These are phyloP conservation scores for Digitonthophagus gazella DNA, from an alignment of 2,888 invertebrate species.

Conservation along the genomic window DNA sequence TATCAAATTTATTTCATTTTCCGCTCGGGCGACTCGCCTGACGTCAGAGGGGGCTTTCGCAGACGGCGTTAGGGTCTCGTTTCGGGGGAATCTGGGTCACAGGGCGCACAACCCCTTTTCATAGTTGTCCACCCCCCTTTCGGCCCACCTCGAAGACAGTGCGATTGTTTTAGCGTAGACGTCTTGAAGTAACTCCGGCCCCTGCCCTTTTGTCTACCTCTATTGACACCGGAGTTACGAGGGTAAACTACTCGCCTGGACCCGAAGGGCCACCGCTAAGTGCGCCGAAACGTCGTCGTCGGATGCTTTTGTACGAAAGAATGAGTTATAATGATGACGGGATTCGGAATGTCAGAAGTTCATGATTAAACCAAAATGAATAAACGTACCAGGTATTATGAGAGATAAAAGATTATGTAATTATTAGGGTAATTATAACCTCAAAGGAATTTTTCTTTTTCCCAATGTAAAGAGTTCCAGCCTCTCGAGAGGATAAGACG, in stretches of 20 bases:
- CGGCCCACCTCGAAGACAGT: not conserved
- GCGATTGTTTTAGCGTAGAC: not conserved
- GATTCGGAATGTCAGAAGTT: not conserved
- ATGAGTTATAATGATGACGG: not conserved
- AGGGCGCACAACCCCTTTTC: not conserved
- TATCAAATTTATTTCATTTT: too few species aligned
- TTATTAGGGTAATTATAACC: too few species aligned
- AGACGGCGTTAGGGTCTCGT: not conserved
- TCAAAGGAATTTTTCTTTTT: too few species aligned
- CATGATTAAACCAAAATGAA: too few species aligned
- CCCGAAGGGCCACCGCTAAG: not conserved
- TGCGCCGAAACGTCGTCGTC: not conserved
- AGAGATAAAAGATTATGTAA: too few species aligned
- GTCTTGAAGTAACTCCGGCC: not conserved
- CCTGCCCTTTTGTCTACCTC: not conserved
- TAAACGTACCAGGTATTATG: too few species aligned
- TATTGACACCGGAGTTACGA: not conserved
- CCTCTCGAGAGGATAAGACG: too few species aligned
- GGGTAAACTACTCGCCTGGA: not conserved
- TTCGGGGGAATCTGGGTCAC: not conserved
- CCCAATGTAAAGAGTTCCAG: too few species aligned
- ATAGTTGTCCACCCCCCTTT: not conserved
- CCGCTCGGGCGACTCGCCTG: too few species aligned
- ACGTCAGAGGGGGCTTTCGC: not conserved
- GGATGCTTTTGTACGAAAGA: not conserved